These are phyloP conservation scores for Brachionus sp. DNA, from an alignment of 1,140 invertebrate genomes.

Conservation along the genomic window DNA sequence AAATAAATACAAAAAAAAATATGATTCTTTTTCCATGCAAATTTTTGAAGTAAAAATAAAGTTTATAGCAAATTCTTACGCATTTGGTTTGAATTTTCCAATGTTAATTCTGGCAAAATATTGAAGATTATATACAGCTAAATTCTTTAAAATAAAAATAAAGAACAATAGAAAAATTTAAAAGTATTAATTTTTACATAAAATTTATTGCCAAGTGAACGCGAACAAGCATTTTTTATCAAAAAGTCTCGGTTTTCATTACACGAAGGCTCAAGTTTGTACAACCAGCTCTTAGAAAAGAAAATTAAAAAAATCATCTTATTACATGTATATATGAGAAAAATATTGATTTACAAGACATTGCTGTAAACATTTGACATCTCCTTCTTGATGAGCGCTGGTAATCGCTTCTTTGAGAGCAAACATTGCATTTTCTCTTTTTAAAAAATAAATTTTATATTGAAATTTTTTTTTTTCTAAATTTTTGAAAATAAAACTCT, in stretches of 20 bases:
- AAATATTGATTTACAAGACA: neutral
- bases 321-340: neutral
- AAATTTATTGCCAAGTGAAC: conserved; percentile 9
- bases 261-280: conserved; percentile 23
- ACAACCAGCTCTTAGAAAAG: conserved; percentile 37
- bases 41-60: neutral
- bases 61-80: neutral
- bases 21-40: no score
- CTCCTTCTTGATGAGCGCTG: conserved; percentile 42
- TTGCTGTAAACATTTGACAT: conserved; percentile 22
- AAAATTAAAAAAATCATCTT: neutral
- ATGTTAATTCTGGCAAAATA: conserved; percentile 36
- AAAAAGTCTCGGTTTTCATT: conserved; percentile 9
- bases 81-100: conserved; percentile 20
- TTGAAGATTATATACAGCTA: conserved; percentile 37
- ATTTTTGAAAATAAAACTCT: no score
- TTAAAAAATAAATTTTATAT: neutral
- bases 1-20: no score
- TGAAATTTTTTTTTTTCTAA: neutral
- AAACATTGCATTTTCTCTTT: conserved; percentile 35
- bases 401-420: conserved; percentile 44
- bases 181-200: conserved; percentile 7
- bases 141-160: neutral
- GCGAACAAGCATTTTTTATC: conserved; percentile 37
- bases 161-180: neutral